Evolutionary conservation across 2,113 vertebrate species (phyloP).

Genomic region (Sturnus vulgaris): DNA sequence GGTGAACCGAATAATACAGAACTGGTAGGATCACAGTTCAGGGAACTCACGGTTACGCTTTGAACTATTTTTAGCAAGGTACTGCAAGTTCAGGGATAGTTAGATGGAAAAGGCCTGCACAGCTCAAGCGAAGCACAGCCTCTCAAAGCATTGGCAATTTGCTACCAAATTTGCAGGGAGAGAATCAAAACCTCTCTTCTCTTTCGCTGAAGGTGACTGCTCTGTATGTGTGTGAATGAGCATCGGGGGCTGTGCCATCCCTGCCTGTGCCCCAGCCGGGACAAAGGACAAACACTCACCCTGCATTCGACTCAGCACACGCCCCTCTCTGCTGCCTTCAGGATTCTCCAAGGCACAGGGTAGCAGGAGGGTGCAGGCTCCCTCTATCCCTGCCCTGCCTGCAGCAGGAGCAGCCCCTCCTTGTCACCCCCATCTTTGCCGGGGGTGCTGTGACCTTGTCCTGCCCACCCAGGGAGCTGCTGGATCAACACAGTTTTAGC

Average conservation of each 20-base stretch:
- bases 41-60: not conserved
- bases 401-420: not conserved
- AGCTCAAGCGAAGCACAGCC: not conserved
- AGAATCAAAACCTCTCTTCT: not conserved
- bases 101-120: not conserved
- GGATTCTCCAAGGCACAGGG: not conserved
- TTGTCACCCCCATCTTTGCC: not conserved
- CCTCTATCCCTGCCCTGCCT: not conserved
- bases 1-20: constrained; percentile 16
- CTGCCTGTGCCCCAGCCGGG: not conserved
- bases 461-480: not conserved
- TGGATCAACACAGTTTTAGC: fast-evolving
- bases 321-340: not conserved
- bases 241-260: not conserved
- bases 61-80: constrained; percentile 50
- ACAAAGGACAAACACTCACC: not conserved
- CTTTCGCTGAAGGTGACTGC: not conserved
- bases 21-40: constrained; percentile 19
- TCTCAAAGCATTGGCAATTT: not conserved
- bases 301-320: not conserved
- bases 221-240: not conserved
- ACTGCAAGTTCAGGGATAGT: constrained; percentile 4
- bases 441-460: not conserved
- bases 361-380: not conserved
- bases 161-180: not conserved